Evolutionary conservation across 1,140 invertebrate species (phyloP), one percentile per base, ranked within the genome.

Genomic region (Diorhabda elongata): DNA sequence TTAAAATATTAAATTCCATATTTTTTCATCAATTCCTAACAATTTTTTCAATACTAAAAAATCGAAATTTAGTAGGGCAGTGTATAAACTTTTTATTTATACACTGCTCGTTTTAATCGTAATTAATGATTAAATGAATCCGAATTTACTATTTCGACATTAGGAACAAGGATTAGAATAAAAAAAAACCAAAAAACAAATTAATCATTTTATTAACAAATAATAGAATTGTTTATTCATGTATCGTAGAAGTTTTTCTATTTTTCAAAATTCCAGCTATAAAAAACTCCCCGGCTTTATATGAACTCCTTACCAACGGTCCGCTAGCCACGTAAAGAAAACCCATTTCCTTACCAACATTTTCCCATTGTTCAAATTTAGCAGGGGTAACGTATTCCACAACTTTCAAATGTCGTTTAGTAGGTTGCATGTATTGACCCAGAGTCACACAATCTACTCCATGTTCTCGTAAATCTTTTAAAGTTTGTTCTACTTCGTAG

Each of bases 381-480:
- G 93, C 92, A 0, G 97, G 97, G 2, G 95, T 98, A 0, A 99
- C 92, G 83, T 98, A 99, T 81, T 99, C 97, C 62, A 93, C 91
- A 0, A 98, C 96, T 85, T 96, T 96, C 4, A 99, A 83, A 84
- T 99, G 98, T 62, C 90, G 86, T 79, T 98, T 98, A 3, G 97
- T 99, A 1, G 98, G 97, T 81, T 99, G 98, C 96, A 99, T 99
- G 81, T 99, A 99, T 81, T 99, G 98, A 0, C 98, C 98, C 5
- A 99, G 83, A 2, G 98, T 99, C 0, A 99, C 75, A 81, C 96
- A 98, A 79, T 99, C 97, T 0, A 99, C 97, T 43, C 90, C 91
- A 45, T 84, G 89, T 11, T 82, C 79, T 69, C 89, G 84, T 3
- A 98, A 81, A 85, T 97, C 95, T 83, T 87, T 86, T 85, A 98